phyloP scores from a whole-genome alignment of 2,113 vertebrate species.

The Tychaedon coryphoeus region DNA sequence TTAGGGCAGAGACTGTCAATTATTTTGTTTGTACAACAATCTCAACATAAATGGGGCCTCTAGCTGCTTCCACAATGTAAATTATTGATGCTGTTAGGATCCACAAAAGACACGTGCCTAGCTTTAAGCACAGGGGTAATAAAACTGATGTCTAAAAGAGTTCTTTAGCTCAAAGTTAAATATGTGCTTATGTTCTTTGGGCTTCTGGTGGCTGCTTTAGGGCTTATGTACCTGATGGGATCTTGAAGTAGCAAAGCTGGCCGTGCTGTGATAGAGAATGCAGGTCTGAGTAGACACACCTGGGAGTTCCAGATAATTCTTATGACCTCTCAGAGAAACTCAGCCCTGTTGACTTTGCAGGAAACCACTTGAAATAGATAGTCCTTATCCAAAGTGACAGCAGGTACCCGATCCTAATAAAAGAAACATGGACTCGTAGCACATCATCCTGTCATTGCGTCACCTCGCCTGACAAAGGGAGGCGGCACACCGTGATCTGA shows the following conservation, averaged over 20 bases:
- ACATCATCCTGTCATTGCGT: neutral
- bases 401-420: constrained; percentile 41
- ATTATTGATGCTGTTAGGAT: constrained; percentile 51
- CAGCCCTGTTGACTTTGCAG: neutral
- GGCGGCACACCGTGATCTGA: neutral
- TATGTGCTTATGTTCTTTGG: neutral
- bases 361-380: constrained; percentile 27
- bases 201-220: neutral
- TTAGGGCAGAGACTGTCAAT: constrained; percentile 57
- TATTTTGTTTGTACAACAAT: constrained; percentile 52
- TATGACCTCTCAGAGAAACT: neutral
- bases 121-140: neutral
- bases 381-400: constrained; percentile 46
- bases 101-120: constrained; percentile 9
- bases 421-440: neutral
- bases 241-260: neutral
- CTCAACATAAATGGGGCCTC: constrained; percentile 37
- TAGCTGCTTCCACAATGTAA: constrained; percentile 16
- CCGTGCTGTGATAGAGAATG: neutral
- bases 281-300: neutral
- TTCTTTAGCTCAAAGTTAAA: constrained; percentile 5
- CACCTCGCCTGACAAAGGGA: constrained; percentile 35
- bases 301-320: neutral
- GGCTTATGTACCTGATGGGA: neutral
- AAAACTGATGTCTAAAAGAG: constrained; percentile 14